Base-by-base conservation (phyloP, 2,888 invertebrate species). In the Stomorhina lunata region DNA sequence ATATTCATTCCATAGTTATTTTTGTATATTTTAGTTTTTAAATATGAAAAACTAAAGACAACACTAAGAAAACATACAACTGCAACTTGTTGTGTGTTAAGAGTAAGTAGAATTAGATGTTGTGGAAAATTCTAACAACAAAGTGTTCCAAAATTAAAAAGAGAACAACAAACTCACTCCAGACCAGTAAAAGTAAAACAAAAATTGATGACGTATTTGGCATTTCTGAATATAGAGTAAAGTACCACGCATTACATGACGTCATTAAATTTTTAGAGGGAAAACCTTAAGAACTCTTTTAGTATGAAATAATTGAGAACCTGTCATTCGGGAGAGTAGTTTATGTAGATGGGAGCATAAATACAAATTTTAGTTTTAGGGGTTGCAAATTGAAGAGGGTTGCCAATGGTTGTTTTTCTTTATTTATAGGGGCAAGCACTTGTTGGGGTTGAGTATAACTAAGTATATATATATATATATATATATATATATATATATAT, bases 21-120 rank as follows among this genome's bases (percentile, higher is more conserved):
- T 15, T 53, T 15, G 10, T 66, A 43, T 45, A 17, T 27, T 69
- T 34, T 61, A 69, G 61, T 50, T 77, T 50, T 59, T 25, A 17
- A 53, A 20, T 50, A 53, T 9, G 2, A 32, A 43, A 3, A 75
- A 65, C 22, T 32, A 37, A 17, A 59, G 6, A 25, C 25, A 6
- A 7, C n/a, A 57, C 10, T 22, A 61, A 50, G 79, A 79, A 79
- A 55, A 79, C 75, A 71, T 78, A 82, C 79, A 82, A 82, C 82
- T 82, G 82, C 82, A 79, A 82, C 82, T 82, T 82, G 82, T 82
- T 82, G 82, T 69, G 20, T 68, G 34, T n/a, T 75, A 69, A 69
- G 40, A 61, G 71, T 53, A 57, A 29, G 4, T 15, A 20, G 61
- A 37, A 25, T 15, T 20, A 0, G 17, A 3, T 22, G 27, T 12